Percentiles rank a stretch among this genome's conserved stretches.
Conservation (phyloP, 2,113 vertebrate genomes). For the Mus pahari region DNA sequence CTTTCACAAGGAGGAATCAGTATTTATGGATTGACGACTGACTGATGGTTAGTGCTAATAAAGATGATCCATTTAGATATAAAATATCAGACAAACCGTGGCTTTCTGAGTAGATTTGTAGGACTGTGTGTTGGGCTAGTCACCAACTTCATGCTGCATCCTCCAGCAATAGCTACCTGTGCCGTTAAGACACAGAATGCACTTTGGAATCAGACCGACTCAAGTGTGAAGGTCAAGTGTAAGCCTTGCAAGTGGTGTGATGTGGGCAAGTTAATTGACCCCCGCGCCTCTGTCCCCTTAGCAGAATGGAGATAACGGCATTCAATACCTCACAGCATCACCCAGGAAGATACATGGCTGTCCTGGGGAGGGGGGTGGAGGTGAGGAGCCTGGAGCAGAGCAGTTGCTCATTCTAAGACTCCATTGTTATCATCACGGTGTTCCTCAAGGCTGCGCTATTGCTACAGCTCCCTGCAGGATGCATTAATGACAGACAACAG, state of each 20-base stretch:
- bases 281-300: background rate
- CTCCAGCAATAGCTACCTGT: background rate
- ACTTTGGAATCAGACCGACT: background rate
- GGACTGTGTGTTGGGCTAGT: background rate
- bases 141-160: background rate
- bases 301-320: background rate
- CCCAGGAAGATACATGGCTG: background rate
- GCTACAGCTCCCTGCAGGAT: background rate
- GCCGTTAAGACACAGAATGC: background rate
- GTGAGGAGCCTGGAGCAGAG: background rate
- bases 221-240: background rate
- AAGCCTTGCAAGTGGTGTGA: background rate
- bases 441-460: background rate
- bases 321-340: background rate
- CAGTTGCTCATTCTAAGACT: conserved; percentile 4
- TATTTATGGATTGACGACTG: background rate
- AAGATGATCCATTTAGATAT: background rate
- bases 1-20: background rate
- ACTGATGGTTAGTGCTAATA: background rate
- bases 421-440: background rate
- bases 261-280: background rate
- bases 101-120: background rate
- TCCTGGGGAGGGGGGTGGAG: too few relatives aligned
- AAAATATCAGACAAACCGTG: background rate
- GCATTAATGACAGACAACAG: background rate